Evolutionary conservation across 1,140 invertebrate species (phyloP).

Genomic region (Cecropterus lyciades): DNA sequence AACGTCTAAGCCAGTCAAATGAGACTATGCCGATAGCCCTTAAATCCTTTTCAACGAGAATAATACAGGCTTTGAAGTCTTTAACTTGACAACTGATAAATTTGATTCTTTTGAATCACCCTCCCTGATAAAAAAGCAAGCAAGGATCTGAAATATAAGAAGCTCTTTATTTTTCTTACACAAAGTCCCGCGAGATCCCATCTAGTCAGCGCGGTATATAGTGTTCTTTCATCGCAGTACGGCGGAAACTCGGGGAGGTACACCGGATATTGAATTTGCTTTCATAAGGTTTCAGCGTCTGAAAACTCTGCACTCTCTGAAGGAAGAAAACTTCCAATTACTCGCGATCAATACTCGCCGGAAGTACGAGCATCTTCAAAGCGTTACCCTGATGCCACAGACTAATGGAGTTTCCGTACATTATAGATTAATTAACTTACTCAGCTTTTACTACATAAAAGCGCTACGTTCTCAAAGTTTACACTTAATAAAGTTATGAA

Average conservation of each 20-base stretch:
- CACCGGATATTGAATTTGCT: constrained; percentile 34
- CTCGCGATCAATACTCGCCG: constrained; percentile 28
- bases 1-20: constrained; percentile 4
- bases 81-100: constrained; percentile 28
- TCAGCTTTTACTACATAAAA: background rate
- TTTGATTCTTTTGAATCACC: constrained; percentile 25
- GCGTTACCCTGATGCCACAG: constrained; percentile 21
- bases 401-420: constrained; percentile 27
- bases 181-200: constrained; percentile 23
- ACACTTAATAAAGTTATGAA: background rate
- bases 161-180: constrained; percentile 27
- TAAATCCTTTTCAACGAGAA: constrained; percentile 5
- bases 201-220: constrained; percentile 16
- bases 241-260: constrained; percentile 25
- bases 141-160: constrained; percentile 25
- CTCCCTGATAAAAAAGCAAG: constrained; percentile 2
- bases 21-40: constrained; percentile 4
- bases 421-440: constrained; percentile 32
- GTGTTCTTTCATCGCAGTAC: constrained; percentile 28
- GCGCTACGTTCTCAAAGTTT: constrained; percentile 5
- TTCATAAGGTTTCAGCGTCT: constrained; percentile 28
- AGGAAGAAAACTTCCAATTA: constrained; percentile 37
- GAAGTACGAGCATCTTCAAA: constrained; percentile 35
- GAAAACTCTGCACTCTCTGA: constrained; percentile 24
- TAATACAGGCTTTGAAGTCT: constrained; percentile 17